Conservation (phyloP, 1,140 invertebrate species). For the Drosophila ironensis region DNA sequence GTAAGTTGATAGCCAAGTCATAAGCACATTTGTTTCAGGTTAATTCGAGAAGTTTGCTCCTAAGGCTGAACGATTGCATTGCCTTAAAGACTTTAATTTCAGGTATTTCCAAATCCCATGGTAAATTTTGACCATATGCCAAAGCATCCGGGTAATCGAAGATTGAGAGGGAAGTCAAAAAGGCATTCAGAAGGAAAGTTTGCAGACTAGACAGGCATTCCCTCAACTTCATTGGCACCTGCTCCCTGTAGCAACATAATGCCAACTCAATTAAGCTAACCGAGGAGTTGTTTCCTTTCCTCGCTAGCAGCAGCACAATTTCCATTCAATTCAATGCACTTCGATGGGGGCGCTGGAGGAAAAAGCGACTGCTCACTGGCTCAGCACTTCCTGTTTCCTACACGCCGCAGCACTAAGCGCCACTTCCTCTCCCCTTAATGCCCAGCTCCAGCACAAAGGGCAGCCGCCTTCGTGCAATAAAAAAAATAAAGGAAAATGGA, state of each 20-base stretch:
- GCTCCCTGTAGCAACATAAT: conserved; percentile 50
- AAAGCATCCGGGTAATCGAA: no score
- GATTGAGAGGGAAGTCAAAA: conserved; percentile 24
- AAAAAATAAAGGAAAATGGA: conserved; percentile 24
- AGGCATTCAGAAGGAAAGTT: conserved; percentile 43
- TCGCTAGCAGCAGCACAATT: conserved; percentile 38
- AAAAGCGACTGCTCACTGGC: conserved; percentile 32
- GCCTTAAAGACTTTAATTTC: not conserved
- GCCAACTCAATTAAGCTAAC: conserved; percentile 77
- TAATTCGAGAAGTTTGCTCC: conserved; percentile 16
- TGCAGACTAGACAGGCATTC: conserved; percentile 4
- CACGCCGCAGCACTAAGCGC: conserved; percentile 52
- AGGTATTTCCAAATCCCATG: no score
- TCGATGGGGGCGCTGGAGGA: not conserved
- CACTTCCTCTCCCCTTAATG: conserved; percentile 60
- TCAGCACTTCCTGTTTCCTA: conserved; percentile 70
- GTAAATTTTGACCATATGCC: no score
- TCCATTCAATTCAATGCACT: conserved; percentile 62
- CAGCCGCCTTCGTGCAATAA: not conserved
- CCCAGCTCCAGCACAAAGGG: conserved; percentile 26
- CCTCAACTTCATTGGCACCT: conserved; percentile 25
- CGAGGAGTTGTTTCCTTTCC: conserved; percentile 55
- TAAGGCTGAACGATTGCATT: conserved; percentile 13
- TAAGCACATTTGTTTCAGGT: conserved; percentile 18
- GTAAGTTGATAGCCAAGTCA: conserved; percentile 41